These are phyloP conservation scores for Hippopotamus amphibius DNA, from an alignment of 2,113 vertebrate species.

Conservation along the genomic window DNA sequence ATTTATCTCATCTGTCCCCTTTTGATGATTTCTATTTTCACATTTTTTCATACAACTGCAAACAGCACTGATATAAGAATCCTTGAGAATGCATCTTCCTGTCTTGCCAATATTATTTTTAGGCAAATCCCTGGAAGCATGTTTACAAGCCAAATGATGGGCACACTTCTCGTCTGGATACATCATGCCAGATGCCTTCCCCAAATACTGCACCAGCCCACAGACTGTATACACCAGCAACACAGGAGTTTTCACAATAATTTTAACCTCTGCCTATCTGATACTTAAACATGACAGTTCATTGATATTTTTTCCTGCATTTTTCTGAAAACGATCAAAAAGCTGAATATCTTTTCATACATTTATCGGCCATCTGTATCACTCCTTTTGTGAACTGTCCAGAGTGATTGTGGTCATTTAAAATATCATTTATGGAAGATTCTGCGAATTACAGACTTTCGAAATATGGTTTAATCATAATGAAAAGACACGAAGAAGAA, in stretches of 20 bases:
- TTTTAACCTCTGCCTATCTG: slow-evolving; percentile 32
- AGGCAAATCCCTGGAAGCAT: not conserved
- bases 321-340: slow-evolving; percentile 37
- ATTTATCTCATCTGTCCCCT: not conserved
- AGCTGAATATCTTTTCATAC: not conserved
- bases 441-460: slow-evolving; percentile 55
- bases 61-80: not conserved
- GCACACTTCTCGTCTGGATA: not conserved
- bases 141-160: not conserved
- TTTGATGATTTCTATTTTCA: not conserved
- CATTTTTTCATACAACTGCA: not conserved
- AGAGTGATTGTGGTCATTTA: slow-evolving; percentile 57
- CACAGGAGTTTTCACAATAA: not conserved
- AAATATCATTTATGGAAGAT: slow-evolving; percentile 55
- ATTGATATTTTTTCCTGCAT: not conserved
- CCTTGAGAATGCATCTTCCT: not conserved
- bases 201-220: not conserved
- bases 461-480: slow-evolving; percentile 77
- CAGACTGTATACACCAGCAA: not conserved
- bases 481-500: slow-evolving; percentile 54
- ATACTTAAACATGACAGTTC: slow-evolving; percentile 1
- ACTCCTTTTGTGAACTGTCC: slow-evolving; percentile 57
- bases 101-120: not conserved
- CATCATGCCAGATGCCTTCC: not conserved
- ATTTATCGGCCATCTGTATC: slow-evolving; percentile 52